Conservation (phyloP, 2,797 vertebrate genomes). For the Antennarius maculatus region DNA sequence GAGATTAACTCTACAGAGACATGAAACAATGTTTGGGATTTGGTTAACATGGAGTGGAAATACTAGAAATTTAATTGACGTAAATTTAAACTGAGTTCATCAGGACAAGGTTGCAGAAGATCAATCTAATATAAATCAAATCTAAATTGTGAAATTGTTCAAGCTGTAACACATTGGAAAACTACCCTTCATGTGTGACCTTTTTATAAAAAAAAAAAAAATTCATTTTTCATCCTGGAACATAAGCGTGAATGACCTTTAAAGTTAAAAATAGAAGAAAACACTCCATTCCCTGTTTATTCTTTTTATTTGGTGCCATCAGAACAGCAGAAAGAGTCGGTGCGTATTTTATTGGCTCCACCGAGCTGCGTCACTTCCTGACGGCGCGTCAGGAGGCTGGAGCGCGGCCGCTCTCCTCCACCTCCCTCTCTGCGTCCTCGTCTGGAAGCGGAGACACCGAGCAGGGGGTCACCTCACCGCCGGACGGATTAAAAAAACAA, state of each 20-base stretch:
- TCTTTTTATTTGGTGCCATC: neutral
- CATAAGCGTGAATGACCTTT: neutral
- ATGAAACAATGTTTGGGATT: no score
- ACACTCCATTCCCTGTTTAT: neutral
- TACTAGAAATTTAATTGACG: no score
- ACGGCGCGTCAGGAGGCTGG: constrained; percentile 39
- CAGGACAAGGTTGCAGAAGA: no score
- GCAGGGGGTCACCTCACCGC: constrained; percentile 10
- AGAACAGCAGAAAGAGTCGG: neutral
- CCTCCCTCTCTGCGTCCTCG: constrained; percentile 37
- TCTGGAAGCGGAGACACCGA: constrained; percentile 23
- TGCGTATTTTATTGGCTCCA: constrained; percentile 53
- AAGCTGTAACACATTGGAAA: neutral
- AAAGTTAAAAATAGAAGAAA: neutral
- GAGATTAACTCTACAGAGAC: no score
- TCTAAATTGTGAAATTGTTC: no score
- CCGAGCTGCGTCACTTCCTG: constrained; percentile 79
- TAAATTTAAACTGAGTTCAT: no score
- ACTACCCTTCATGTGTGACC: neutral
- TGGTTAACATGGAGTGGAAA: no score
- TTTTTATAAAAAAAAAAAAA: neutral
- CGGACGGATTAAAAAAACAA: neutral
- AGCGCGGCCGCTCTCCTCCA: constrained; percentile 24
- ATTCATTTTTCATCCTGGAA: no score
- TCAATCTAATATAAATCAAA: no score